phyloP scores from a whole-genome alignment of 2,888 invertebrate species.

The Pomacea canaliculata region DNA sequence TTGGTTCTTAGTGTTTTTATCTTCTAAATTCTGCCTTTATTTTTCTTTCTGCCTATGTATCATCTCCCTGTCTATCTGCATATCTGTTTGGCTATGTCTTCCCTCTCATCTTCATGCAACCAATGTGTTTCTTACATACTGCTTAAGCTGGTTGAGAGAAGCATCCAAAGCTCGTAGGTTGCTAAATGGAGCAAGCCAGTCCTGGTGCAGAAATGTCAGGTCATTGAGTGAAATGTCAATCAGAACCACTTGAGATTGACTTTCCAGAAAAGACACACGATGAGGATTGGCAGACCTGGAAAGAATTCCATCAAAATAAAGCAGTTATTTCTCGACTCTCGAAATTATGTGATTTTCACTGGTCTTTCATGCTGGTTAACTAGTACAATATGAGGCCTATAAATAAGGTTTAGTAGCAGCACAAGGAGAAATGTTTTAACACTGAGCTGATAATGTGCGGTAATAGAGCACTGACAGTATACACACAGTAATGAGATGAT shows the following conservation, averaged over 20 bases:
- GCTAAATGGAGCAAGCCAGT: conserved; percentile 48
- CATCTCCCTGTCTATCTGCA: too few species aligned
- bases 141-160: conserved; percentile 58
- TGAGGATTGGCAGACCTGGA: conserved; percentile 37
- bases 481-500: not conserved
- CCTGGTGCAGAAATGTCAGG: conserved; percentile 47
- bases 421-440: too few species aligned
- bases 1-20: too few species aligned
- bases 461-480: not conserved
- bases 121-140: conserved; percentile 39
- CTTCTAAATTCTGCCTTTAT: too few species aligned
- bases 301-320: conserved; percentile 24
- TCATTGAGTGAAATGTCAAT: conserved; percentile 62
- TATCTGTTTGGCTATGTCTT: too few species aligned
- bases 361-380: too few species aligned
- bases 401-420: too few species aligned
- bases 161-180: conserved; percentile 57
- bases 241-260: conserved; percentile 51
- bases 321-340: not conserved
- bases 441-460: too few species aligned
- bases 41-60: too few species aligned
- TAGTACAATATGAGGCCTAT: too few species aligned
- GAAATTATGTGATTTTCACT: not conserved
- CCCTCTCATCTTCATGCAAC: too few species aligned
- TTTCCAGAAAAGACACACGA: conserved; percentile 35